Evolutionary conservation across 2,797 vertebrate species (phyloP).

Genomic region (Sternarchorhynchus goeldii): DNA sequence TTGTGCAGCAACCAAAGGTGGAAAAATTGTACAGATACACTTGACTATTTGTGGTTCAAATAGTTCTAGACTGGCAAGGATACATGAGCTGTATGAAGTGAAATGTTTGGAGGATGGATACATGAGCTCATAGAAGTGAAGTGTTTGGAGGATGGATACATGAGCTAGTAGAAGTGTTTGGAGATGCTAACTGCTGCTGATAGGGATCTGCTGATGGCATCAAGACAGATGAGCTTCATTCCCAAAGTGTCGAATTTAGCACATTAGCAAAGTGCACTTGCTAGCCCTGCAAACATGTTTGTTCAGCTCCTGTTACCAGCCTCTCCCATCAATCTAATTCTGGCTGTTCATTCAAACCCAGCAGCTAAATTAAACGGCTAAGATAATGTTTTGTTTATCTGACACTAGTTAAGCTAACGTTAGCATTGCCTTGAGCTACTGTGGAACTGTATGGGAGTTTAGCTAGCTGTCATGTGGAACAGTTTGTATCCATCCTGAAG

Average conservation of each 20-base stretch:
- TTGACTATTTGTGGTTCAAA: constrained; percentile 31
- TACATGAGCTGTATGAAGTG: constrained; percentile 47
- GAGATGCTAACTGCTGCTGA: constrained; percentile 69
- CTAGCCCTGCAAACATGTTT: constrained; percentile 60
- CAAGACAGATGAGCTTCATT: constrained; percentile 58
- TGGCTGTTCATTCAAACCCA: background rate
- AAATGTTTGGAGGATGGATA: constrained; percentile 60
- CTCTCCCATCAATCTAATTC: constrained; percentile 41
- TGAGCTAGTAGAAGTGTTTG: constrained; percentile 59
- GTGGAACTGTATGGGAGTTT: background rate
- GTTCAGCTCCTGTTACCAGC: constrained; percentile 47
- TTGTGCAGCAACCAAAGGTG: constrained; percentile 28
- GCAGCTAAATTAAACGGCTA: background rate
- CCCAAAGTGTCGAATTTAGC: constrained; percentile 73
- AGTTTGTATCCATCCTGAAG: constrained; percentile 19
- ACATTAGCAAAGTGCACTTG: constrained; percentile 69
- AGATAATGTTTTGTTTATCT: background rate
- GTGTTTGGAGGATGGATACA: constrained; percentile 61
- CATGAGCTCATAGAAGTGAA: constrained; percentile 8
- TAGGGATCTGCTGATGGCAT: constrained; percentile 77
- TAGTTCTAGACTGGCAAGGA: constrained; percentile 38
- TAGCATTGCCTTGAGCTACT: background rate
- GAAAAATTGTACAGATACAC: constrained; percentile 25
- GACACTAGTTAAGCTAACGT: background rate
- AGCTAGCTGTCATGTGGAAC: background rate